Conservation (phyloP, 2,113 vertebrate genomes). For the Paraplagusia blochii region DNA sequence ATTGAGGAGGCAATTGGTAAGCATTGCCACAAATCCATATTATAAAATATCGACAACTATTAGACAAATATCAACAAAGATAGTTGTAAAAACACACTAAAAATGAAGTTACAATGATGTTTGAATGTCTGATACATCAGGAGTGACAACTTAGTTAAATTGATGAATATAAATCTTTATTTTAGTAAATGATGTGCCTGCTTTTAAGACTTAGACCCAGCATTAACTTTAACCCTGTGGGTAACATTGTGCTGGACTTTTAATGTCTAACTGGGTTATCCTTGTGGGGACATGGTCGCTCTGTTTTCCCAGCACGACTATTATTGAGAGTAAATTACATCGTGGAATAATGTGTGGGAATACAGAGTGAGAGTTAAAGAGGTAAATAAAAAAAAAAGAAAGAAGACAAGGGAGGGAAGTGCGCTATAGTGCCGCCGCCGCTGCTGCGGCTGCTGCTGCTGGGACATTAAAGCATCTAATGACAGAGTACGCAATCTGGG, state of each 20-base stretch:
- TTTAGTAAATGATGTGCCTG: neutral
- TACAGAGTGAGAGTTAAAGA: constrained; percentile 57
- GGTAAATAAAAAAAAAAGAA: constrained; percentile 16
- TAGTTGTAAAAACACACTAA: no score
- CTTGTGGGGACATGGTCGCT: constrained; percentile 13
- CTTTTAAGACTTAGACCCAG: neutral
- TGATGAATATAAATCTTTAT: constrained; percentile 1
- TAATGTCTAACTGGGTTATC: constrained; percentile 6
- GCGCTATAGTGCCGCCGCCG: constrained; percentile 54
- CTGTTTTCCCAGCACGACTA: constrained; percentile 22
- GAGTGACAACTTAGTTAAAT: no score
- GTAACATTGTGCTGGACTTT: constrained; percentile 19
- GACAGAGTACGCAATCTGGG: constrained; percentile 65
- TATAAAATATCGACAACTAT: no score
- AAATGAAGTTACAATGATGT: no score
- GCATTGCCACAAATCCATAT: no score
- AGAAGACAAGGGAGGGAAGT: constrained; percentile 28
- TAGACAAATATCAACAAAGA: no score
- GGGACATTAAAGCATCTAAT: constrained; percentile 66
- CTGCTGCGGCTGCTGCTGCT: no score
- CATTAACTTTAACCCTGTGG: neutral
- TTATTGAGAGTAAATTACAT: constrained; percentile 47
- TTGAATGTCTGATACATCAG: no score
- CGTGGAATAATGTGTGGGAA: constrained; percentile 44
- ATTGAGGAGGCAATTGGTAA: no score